These are phyloP conservation scores for Lamellibrachia luymesi DNA, from an alignment of 1,140 invertebrate genomes.

Conservation along the genomic window DNA sequence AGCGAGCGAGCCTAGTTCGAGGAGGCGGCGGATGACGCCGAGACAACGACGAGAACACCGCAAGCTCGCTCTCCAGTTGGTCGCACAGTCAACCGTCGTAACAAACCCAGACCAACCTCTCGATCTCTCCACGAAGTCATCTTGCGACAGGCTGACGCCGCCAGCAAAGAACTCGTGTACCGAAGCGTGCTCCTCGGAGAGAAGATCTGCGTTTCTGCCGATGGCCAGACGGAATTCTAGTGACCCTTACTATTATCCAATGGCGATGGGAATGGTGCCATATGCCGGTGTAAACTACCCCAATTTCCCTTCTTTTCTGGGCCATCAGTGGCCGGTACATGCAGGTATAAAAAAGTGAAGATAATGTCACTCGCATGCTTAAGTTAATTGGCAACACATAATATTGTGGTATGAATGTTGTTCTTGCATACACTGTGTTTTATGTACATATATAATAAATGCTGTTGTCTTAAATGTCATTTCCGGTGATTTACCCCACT, in stretches of 20 bases:
- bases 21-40: not conserved
- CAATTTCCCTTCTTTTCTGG: not conserved
- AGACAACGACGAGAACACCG: not conserved
- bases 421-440: not conserved
- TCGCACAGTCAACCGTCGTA: not conserved
- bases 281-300: not conserved
- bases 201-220: not conserved
- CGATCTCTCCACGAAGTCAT: not conserved
- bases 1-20: not conserved
- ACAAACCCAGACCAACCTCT: not conserved
- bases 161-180: not conserved
- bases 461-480: not conserved
- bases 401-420: not conserved
- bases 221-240: not conserved
- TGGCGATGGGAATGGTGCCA: not conserved
- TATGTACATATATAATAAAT: not conserved
- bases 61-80: not conserved
- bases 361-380: not conserved
- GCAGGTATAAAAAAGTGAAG: not conserved
- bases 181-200: not conserved
- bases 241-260: not conserved
- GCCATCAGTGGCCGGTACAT: not conserved
- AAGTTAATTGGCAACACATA: not conserved
- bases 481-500: not conserved
- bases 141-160: not conserved